Percentiles rank a stretch among this genome's conserved stretches.
Conservation (phyloP, 2,113 vertebrate species). For the Amblyopsis rosae region DNA sequence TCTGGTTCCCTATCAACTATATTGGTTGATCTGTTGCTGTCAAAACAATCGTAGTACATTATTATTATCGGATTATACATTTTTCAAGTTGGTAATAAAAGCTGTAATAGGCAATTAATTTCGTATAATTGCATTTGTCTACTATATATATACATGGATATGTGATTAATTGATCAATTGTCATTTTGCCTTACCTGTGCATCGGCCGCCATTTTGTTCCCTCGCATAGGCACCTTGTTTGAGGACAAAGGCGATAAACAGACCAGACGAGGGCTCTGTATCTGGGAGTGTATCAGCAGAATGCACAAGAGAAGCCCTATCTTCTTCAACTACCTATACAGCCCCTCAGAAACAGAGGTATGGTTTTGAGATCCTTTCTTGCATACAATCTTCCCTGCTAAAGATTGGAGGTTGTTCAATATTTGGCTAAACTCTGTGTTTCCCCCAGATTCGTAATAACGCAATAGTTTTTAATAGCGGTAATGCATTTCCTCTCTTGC, state of each 20-base stretch:
- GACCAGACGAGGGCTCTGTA: constrained; percentile 89
- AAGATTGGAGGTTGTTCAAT: not conserved
- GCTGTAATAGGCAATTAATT: too few species aligned
- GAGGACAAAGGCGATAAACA: constrained; percentile 97
- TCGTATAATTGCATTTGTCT: too few species aligned
- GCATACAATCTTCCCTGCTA: not conserved
- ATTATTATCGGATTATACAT: too few species aligned
- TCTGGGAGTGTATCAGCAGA: constrained; percentile 95
- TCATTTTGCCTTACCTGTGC: too few species aligned
- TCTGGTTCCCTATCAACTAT: too few species aligned
- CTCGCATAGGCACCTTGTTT: constrained; percentile 86
- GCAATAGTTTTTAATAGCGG: not conserved
- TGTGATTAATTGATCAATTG: too few species aligned
- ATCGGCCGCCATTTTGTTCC: constrained; percentile 11
- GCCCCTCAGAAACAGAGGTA: constrained; percentile 83
- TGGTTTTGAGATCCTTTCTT: constrained; percentile 15
- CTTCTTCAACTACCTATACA: constrained; percentile 97
- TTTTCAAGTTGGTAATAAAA: too few species aligned
- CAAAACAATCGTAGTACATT: too few species aligned
- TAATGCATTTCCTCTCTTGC: constrained; percentile 23
- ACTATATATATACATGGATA: too few species aligned
- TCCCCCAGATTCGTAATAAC: constrained; percentile 8
- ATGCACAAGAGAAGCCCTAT: constrained; percentile 90
- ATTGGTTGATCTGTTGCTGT: too few species aligned
- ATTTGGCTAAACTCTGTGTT: not conserved